phyloP scores from a whole-genome alignment of 2,113 vertebrate species.

The Mobula birostris region DNA sequence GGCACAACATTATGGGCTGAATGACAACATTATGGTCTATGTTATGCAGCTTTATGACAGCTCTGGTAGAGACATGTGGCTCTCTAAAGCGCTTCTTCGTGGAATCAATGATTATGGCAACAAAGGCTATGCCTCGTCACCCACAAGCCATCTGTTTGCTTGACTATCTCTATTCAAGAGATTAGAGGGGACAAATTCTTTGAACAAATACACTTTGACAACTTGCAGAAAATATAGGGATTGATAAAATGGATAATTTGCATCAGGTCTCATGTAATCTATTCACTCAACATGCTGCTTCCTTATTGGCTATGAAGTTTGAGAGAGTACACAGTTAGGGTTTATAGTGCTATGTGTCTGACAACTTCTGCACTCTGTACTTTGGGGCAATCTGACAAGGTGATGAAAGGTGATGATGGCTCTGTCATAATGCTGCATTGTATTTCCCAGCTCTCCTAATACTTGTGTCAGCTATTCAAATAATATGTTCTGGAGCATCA shows the following conservation, averaged over 20 bases:
- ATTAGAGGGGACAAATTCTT: background rate
- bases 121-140: background rate
- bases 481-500: background rate
- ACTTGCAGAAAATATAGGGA: background rate
- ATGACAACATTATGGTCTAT: too few species aligned
- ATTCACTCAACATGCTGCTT: background rate
- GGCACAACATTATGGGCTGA: too few species aligned
- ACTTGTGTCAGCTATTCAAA: background rate
- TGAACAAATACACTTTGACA: background rate
- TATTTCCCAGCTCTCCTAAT: background rate
- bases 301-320: background rate
- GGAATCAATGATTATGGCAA: background rate
- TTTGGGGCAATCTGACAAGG: background rate
- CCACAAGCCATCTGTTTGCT: background rate
- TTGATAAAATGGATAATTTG: background rate
- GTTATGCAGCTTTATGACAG: background rate
- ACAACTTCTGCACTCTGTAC: background rate
- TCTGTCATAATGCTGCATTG: background rate
- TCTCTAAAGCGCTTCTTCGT: background rate
- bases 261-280: background rate
- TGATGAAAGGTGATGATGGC: background rate
- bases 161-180: background rate
- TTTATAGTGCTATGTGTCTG: background rate
- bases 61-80: background rate
- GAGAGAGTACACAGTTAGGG: background rate